Evolutionary conservation across 2,888 invertebrate species (phyloP), one percentile per base, ranked within the genome.

Genomic region (Acanthoscelides obtectus): DNA sequence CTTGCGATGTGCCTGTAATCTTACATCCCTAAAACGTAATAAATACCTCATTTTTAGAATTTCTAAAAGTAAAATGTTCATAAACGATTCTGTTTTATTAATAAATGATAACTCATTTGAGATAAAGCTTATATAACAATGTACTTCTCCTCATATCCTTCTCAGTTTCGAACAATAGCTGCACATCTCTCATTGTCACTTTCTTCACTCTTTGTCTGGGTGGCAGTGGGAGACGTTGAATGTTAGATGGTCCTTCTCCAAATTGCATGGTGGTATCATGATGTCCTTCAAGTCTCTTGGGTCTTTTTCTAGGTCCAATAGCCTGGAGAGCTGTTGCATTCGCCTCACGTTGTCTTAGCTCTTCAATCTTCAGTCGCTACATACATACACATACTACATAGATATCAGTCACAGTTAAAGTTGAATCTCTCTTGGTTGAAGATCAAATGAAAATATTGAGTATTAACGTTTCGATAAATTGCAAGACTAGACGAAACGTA

Each of bases 281-380:
- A 85, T 92, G 91, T 2, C 88, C 85, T 70, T 97, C 97, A 12
- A 95, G 85, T 1, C 12, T 45, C 84, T 93, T 92, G 20, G 94
- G 91, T 84, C 96, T 98, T 87, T 98, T 98, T 73, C 97, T 89
- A n/a, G 96, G 95, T 74, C 98, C 98, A 78, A 98, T 98, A 25
- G 98, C 98, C 86, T 96, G 94, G 77, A 98, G 87, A 22, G 98
- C 98, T 45, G 98, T 98, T 80, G 95, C 88, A 86, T 98, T 98
- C 0, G 98, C 98, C 85, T 98, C 98, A 65, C 95, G 88, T 82
- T 97, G 97, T 64, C 98, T 88, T 79, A 96, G 87, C 84, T 98
- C 97, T 83, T 98, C 98, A 90, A 96, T 90, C 85, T 98, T 97
- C 0, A 95, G 97, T 73, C 96, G 45, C 45, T 45, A 45, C 12